phyloP scores from a whole-genome alignment of 2,113 vertebrate genomes.

The Tragulus kanchil region DNA sequence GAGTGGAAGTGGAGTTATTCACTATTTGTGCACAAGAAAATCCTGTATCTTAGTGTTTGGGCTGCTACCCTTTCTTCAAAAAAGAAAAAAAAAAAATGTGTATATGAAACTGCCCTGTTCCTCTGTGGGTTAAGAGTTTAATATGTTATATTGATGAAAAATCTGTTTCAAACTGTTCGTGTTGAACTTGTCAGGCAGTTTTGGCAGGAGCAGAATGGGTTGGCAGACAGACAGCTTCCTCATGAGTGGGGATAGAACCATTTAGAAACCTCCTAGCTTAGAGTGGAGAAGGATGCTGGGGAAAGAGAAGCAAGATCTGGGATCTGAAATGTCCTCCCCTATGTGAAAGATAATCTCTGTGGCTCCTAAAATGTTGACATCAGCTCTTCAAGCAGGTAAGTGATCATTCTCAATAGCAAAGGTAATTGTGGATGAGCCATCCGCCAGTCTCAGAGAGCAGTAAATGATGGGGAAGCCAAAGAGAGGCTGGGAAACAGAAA shows the following conservation, averaged over 20 bases:
- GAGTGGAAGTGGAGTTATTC: not conserved
- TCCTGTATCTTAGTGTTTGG: not conserved
- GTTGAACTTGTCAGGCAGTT: constrained; percentile 34
- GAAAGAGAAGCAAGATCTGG: not conserved
- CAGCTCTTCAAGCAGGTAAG: not conserved
- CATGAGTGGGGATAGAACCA: not conserved
- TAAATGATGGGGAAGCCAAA: not conserved
- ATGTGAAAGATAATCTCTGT: not conserved
- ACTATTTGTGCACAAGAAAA: not conserved
- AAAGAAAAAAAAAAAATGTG: not conserved
- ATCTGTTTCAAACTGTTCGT: constrained; percentile 40
- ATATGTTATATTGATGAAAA: constrained; percentile 1
- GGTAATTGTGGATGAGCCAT: not conserved
- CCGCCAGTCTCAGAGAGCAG: not conserved
- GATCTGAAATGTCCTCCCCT: not conserved
- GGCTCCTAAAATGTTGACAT: not conserved
- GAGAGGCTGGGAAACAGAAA: not conserved
- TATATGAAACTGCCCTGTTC: not conserved
- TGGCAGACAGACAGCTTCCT: constrained; percentile 59
- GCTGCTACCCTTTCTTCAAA: not conserved
- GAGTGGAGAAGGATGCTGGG: not conserved
- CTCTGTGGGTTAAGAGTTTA: constrained; percentile 37
- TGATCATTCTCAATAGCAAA: not conserved
- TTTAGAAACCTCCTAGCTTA: not conserved
- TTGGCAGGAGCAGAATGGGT: constrained; percentile 28